Conservation (phyloP, 2,888 invertebrate genomes). For the Matsumyia berberina region DNA sequence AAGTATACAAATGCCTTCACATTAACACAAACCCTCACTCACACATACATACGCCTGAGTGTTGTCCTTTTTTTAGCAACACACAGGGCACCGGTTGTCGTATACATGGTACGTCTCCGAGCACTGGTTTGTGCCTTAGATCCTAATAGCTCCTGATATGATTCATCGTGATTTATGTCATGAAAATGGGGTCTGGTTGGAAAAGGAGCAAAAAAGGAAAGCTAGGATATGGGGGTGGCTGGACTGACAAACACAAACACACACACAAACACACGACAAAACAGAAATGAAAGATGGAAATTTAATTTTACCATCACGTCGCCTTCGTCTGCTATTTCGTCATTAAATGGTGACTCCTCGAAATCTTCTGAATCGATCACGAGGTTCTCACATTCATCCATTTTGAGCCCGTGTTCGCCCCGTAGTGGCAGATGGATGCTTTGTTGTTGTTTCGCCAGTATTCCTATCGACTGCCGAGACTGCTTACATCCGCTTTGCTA, state of each 20-base stretch:
- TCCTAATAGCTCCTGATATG: conserved; percentile 60
- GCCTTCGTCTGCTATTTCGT: conserved; percentile 76
- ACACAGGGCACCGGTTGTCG: conserved; percentile 41
- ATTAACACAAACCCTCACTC: no score
- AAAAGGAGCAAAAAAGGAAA: background rate
- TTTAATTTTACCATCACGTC: conserved; percentile 77
- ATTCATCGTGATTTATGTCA: conserved; percentile 69
- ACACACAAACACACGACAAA: conserved; percentile 15
- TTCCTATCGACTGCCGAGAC: conserved; percentile 49
- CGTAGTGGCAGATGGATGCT: conserved; percentile 71
- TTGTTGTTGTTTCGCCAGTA: conserved; percentile 74
- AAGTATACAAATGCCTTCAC: conserved; percentile 38
- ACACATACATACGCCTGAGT: conserved; percentile 5
- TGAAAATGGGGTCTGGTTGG: no score
- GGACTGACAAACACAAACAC: conserved; percentile 5
- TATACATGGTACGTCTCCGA: conserved; percentile 7
- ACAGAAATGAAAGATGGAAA: conserved; percentile 25
- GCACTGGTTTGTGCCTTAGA: conserved; percentile 57
- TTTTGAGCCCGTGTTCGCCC: conserved; percentile 81
- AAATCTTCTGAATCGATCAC: conserved; percentile 83
- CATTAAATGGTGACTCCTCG: conserved; percentile 80
- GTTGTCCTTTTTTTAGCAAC: conserved; percentile 58
- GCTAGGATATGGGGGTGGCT: background rate
- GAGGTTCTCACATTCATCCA: conserved; percentile 85
- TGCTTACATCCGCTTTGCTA: conserved; percentile 70